A percentile compares a stretch with the other conserved stretches of the same genome.
Evolutionary conservation across 2,888 invertebrate genomes (phyloP).

Genomic region (Caenorhabditis plicata): DNA sequence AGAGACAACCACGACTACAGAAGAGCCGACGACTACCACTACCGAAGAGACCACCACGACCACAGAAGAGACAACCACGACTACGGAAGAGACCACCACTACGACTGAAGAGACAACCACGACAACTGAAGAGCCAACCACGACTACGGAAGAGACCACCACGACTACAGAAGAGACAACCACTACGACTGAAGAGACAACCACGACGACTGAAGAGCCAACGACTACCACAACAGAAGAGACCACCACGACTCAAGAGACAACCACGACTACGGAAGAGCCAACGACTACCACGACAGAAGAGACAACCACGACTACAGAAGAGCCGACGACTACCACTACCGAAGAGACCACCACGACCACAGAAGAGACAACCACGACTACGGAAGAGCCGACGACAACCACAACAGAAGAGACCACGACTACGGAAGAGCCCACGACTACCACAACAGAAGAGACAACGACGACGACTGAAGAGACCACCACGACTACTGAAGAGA

Average conservation of each 20-base stretch:
- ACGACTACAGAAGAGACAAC: conserved; percentile 3
- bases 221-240: conserved; percentile 1
- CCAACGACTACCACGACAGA: conserved; percentile 5
- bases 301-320: conserved; percentile 4
- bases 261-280: background rate
- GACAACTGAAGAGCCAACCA: conserved; percentile 7
- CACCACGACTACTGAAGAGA: conserved; percentile 1
- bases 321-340: too few species aligned
- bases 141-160: background rate
- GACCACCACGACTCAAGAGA: conserved; percentile 7
- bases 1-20: conserved; percentile 5
- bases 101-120: background rate
- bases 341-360: conserved; percentile 10
- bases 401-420: conserved; percentile 4
- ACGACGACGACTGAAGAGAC: conserved; percentile 3
- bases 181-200: background rate
- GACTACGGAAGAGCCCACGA: conserved; percentile 10
- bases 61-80: background rate
- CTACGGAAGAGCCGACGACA: conserved; percentile 7
- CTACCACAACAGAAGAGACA: conserved; percentile 2
- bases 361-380: conserved; percentile 8
- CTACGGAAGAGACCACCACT: conserved; percentile 9
- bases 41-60: conserved; percentile 2
- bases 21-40: conserved; percentile 6
- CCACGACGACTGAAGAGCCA: conserved; percentile 3